Conservation (phyloP, 2,113 vertebrate genomes). For the Oryctolagus cuniculus region DNA sequence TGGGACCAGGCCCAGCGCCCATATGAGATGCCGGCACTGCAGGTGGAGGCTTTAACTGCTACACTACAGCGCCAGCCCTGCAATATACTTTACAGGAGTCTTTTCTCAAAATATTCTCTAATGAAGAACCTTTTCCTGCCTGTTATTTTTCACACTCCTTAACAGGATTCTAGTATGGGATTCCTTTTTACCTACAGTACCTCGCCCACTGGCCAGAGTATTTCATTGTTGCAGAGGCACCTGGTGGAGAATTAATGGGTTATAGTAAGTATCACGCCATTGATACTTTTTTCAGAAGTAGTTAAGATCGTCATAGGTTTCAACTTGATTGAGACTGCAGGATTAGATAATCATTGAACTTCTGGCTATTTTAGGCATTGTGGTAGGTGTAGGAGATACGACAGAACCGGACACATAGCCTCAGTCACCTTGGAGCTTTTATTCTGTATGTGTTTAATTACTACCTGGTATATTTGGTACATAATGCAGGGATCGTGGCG, state of each 20-base stretch:
- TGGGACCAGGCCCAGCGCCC: too few relatives aligned
- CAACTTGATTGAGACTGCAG: not conserved
- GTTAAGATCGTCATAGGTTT: conserved; percentile 46
- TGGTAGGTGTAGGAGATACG: not conserved
- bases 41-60: too few relatives aligned
- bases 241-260: conserved; percentile 97
- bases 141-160: conserved; percentile 81
- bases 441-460: not conserved
- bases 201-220: conserved; percentile 99
- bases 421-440: conserved; percentile 25
- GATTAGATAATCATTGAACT: not conserved
- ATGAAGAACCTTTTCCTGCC: conserved; percentile 30
- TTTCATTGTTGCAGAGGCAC: conserved; percentile 97
- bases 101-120: not conserved
- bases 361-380: not conserved
- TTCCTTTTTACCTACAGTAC: conserved; percentile 98
- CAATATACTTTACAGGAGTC: not conserved
- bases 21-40: too few relatives aligned
- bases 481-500: not conserved
- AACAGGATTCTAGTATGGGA: conserved; percentile 93
- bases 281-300: conserved; percentile 8
- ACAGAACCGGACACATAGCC: not conserved
- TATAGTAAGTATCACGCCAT: conserved; percentile 92
- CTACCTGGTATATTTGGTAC: not conserved
- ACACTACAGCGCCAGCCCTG: too few relatives aligned